Conservation (phyloP, 2,797 vertebrate genomes). For the Spinibarbus caldwelli region DNA sequence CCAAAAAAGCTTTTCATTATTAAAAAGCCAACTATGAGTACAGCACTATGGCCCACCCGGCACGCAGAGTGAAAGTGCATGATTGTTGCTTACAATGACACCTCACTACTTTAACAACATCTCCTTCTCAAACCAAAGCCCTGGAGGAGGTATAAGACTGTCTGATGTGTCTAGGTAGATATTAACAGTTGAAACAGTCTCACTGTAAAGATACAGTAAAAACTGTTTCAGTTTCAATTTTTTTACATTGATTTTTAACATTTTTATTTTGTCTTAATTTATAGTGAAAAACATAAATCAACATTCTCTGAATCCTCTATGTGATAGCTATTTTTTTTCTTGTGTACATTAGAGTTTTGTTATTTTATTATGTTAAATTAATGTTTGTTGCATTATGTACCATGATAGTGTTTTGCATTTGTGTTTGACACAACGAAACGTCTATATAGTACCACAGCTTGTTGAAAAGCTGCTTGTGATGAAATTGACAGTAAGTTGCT, state of each 20-base stretch:
- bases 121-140: slow-evolving; percentile 34
- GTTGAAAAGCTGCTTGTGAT: too few species aligned
- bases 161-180: slow-evolving; percentile 49
- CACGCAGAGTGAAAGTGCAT: slow-evolving; percentile 47
- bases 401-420: too few species aligned
- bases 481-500: too few species aligned
- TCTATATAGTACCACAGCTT: too few species aligned
- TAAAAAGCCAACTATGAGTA: slow-evolving; percentile 62
- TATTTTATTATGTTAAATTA: too few species aligned
- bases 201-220: not conserved
- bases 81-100: slow-evolving; percentile 38
- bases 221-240: too few species aligned
- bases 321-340: not conserved
- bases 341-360: too few species aligned
- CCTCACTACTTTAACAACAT: slow-evolving; percentile 29
- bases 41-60: slow-evolving; percentile 21
- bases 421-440: too few species aligned
- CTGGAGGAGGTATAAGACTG: slow-evolving; percentile 36
- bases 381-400: too few species aligned
- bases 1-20: slow-evolving; percentile 64
- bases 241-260: too few species aligned
- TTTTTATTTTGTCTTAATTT: too few species aligned
- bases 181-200: slow-evolving; percentile 17
- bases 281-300: not conserved
- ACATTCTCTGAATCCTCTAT: not conserved